Evolutionary conservation across 1,140 invertebrate genomes (phyloP).

Genomic region (Coboldia fuscipes): DNA sequence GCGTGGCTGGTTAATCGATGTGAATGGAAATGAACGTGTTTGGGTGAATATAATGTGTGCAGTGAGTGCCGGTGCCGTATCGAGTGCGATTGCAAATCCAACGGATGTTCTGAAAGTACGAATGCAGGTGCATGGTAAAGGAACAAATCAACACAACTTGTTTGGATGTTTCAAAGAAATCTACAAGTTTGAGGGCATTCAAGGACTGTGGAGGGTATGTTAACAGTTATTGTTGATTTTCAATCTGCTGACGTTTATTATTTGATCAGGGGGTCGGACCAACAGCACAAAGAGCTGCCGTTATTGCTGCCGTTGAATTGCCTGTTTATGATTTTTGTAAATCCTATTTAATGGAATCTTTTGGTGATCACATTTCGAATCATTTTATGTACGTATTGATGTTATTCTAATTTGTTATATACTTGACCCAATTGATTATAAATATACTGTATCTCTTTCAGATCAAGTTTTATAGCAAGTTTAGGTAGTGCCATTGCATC

Average conservation of each 20-base stretch:
- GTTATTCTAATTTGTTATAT: not conserved
- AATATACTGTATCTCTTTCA: conserved; percentile 22
- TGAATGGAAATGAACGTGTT: conserved; percentile 45
- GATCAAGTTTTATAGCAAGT: conserved; percentile 78
- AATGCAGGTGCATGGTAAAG: conserved; percentile 55
- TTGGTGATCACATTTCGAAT: conserved; percentile 64
- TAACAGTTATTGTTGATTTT: conserved; percentile 1
- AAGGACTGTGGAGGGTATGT: conserved; percentile 69
- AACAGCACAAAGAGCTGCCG: conserved; percentile 74
- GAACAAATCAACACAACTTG: conserved; percentile 29
- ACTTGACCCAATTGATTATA: not conserved
- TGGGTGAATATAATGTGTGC: conserved; percentile 69
- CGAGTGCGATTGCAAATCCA: conserved; percentile 92
- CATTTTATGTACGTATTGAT: conserved; percentile 63
- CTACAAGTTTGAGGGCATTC: conserved; percentile 54
- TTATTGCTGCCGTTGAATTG: conserved; percentile 82
- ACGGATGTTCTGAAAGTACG: conserved; percentile 95
- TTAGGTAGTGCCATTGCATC: conserved; percentile 81
- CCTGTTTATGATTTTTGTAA: conserved; percentile 87
- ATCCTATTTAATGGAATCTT: conserved; percentile 40
- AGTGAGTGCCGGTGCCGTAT: conserved; percentile 57
- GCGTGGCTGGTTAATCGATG: conserved; percentile 24
- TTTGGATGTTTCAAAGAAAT: conserved; percentile 59
- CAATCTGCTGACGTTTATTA: not conserved
- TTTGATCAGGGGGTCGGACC: conserved; percentile 58